Percentiles rank a stretch among this genome's conserved stretches.
phyloP scores from a whole-genome alignment of 2,797 vertebrate species.

The Labeo calbasu region DNA sequence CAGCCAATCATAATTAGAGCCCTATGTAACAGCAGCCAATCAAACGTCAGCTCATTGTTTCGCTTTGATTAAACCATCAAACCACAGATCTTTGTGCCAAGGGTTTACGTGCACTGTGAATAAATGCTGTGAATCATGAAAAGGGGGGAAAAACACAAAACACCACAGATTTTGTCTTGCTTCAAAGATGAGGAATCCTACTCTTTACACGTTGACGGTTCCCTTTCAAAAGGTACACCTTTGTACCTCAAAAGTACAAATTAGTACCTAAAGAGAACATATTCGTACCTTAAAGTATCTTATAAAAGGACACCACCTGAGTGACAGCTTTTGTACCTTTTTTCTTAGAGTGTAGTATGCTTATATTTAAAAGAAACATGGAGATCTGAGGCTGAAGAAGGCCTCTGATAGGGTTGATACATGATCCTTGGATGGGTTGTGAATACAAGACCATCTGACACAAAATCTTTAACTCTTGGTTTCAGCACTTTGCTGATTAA shows the following conservation, averaged over 20 bases:
- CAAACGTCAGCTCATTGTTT: slow-evolving; percentile 36
- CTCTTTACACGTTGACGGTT: not conserved
- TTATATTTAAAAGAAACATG: not conserved
- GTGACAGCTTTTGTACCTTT: not conserved
- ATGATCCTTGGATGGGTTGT: slow-evolving; percentile 24
- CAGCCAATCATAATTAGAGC: slow-evolving; percentile 43
- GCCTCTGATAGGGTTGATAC: slow-evolving; percentile 9
- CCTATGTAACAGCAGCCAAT: slow-evolving; percentile 38
- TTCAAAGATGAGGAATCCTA: not conserved
- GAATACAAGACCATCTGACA: slow-evolving; percentile 28
- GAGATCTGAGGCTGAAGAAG: not conserved
- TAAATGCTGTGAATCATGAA: not conserved
- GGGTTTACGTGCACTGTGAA: not conserved
- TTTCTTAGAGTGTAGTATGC: not conserved
- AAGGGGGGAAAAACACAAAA: not conserved
- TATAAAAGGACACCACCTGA: not conserved
- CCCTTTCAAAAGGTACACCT: not conserved
- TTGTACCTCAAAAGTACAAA: not conserved
- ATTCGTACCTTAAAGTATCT: not conserved
- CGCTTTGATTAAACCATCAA: slow-evolving; percentile 29
- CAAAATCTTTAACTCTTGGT: slow-evolving; percentile 47
- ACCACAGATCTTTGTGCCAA: slow-evolving; percentile 23
- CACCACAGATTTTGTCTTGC: not conserved
- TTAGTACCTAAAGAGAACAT: not conserved
- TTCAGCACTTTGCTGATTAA: slow-evolving; percentile 48